These are phyloP conservation scores for Phaethon lepturus DNA, from an alignment of 2,113 vertebrate genomes.

Conservation along the genomic window DNA sequence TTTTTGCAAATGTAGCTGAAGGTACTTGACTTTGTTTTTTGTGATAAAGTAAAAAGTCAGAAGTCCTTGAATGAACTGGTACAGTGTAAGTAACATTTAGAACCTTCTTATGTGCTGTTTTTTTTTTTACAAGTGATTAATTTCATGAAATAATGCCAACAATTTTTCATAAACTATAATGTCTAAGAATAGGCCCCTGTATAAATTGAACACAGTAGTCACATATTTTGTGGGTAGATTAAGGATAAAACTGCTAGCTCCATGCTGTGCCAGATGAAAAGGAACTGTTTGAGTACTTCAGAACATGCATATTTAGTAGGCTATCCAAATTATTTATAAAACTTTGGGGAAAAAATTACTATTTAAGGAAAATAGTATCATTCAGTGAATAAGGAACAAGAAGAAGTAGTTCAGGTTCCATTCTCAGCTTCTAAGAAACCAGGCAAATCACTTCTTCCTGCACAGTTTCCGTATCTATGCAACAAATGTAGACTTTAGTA, in stretches of 20 bases:
- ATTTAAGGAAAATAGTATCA: slow-evolving; percentile 50
- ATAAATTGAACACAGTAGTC: slow-evolving; percentile 55
- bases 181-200: slow-evolving; percentile 39
- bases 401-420: slow-evolving; percentile 5
- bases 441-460: neutral
- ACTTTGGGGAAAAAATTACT: slow-evolving; percentile 48
- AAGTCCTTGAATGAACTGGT: neutral
- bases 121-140: neutral
- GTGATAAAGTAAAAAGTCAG: neutral
- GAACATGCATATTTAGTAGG: slow-evolving; percentile 64
- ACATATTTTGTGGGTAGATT: slow-evolving; percentile 64
- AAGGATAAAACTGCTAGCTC: slow-evolving; percentile 55
- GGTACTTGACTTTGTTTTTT: neutral
- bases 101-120: neutral
- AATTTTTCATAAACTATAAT: slow-evolving; percentile 46
- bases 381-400: slow-evolving; percentile 14
- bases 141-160: slow-evolving; percentile 14
- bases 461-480: neutral
- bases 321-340: slow-evolving; percentile 70
- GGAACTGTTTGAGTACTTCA: slow-evolving; percentile 60
- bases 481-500: neutral
- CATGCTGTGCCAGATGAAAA: slow-evolving; percentile 69
- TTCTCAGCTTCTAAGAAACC: neutral
- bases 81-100: slow-evolving; percentile 29
- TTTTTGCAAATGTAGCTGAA: neutral